Evolutionary conservation across 2,888 invertebrate genomes (phyloP), one percentile per base, ranked within the genome.

Genomic region (Monopis laevigella): DNA sequence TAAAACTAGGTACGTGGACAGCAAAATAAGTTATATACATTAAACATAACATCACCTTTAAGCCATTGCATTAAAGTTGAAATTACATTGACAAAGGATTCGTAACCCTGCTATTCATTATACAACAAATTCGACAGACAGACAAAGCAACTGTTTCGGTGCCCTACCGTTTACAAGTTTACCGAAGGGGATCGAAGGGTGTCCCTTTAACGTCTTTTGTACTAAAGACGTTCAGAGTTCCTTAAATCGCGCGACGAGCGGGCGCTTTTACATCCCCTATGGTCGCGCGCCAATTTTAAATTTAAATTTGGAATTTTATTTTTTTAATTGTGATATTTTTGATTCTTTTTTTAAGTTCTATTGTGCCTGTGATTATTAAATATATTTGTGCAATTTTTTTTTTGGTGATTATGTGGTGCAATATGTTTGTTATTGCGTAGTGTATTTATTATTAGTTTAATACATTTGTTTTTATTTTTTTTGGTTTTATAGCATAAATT

Each of bases 201-300:
- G 60, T 50, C 54, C 13, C 17, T 56, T 60, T 74, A 80, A 78
- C 78, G 78, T 78, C 77, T 80, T 78, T 78, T 62, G 53, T 34
- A 8, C 68, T 61, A 59, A 75, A 66, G 67, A 65, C 61, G 66
- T 46, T 39, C 21, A 12, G 68, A 78, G 78, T 80, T 74, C 64
- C 71, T 75, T 73, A 56, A 71, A 69, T 65, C 65, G 71, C 60
- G 66, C 62, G 62, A 60, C 64, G 67, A 59, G 71, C 70, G 72
- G 66, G 69, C 61, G 60, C 68, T 27, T 56, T 56, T 55, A 54
- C 55, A 51, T 55, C 53, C 62, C 62, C 52, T 17, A 10, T n/a
- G 14, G 34, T n/a, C 21, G 51, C 58, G 61, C 68, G 67, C 67
- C 59, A 60, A 36, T 26, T 42, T 27, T 27, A 36, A 42, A 42